A percentile compares a stretch with the other conserved stretches of the same genome.
Conservation (phyloP, 2,888 invertebrate genomes). For the Lasioglossum morio region DNA sequence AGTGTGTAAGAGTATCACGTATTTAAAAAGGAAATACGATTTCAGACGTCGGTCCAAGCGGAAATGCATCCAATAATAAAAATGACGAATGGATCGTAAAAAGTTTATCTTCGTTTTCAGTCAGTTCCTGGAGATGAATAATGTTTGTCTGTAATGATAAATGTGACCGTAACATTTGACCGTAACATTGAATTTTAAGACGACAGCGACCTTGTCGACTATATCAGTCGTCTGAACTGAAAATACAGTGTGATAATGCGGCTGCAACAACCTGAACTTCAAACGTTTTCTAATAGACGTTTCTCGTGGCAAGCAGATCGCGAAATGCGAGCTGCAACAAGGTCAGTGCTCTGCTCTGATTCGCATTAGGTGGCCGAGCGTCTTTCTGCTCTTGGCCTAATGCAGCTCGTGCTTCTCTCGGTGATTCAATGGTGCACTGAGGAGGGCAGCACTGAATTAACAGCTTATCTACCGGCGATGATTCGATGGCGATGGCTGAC, state of each 20-base stretch:
- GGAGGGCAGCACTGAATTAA: not conserved
- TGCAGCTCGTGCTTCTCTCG: not conserved
- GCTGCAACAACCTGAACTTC: not conserved
- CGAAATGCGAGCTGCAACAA: slow-evolving; percentile 24
- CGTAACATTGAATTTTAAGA: not conserved
- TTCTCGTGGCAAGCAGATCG: slow-evolving; percentile 17
- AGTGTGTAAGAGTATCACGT: no score
- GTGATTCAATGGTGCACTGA: not conserved
- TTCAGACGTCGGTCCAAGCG: not conserved
- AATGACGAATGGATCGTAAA: not conserved
- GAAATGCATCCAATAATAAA: not conserved
- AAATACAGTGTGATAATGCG: not conserved
- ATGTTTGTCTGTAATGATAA: not conserved
- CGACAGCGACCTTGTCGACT: not conserved
- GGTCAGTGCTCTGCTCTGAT: slow-evolving; percentile 55
- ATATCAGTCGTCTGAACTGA: not conserved
- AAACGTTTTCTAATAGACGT: not conserved
- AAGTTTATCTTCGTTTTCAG: not conserved
- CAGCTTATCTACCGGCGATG: not conserved
- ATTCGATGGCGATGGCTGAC: not conserved
- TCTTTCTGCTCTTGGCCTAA: slow-evolving; percentile 18
- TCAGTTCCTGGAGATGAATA: not conserved
- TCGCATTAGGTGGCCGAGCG: slow-evolving; percentile 22
- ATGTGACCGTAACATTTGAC: not conserved
- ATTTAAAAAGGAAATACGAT: no score